phyloP scores from a whole-genome alignment of 2,113 vertebrate genomes.

The Rafetus swinhoei region DNA sequence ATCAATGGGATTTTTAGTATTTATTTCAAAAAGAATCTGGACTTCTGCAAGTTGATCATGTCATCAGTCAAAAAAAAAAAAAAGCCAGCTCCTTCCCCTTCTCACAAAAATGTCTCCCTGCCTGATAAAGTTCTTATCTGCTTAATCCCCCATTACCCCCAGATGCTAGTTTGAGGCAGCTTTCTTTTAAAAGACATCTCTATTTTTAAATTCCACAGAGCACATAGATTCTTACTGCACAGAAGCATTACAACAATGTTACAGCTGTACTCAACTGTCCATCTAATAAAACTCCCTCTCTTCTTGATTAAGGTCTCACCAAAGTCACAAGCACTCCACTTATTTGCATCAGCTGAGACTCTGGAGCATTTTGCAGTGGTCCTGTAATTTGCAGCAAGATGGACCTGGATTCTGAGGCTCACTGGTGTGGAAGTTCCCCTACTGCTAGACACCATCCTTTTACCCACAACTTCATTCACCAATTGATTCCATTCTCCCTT shows the following conservation, averaged over 20 bases:
- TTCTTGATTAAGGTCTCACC: background rate
- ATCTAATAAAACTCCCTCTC: background rate
- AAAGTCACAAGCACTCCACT: background rate
- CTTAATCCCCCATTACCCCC: background rate
- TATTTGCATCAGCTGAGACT: background rate
- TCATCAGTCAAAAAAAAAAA: background rate
- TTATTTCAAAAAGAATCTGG: background rate
- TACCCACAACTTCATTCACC: background rate
- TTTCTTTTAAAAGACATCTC: background rate
- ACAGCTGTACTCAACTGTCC: background rate
- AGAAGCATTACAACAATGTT: background rate
- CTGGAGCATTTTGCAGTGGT: background rate
- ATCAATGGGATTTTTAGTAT: background rate
- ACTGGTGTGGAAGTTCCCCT: background rate
- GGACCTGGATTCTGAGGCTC: background rate
- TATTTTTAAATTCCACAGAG: background rate
- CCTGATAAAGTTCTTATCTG: background rate
- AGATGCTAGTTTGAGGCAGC: background rate
- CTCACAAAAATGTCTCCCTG: background rate
- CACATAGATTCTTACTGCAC: background rate
- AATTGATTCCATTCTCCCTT: fast-evolving
- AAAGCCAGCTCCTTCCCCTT: background rate
- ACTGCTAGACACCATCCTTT: background rate
- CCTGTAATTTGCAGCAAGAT: background rate
- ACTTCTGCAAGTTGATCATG: background rate